Evolutionary conservation across 2,113 vertebrate species (phyloP).

Genomic region (Boleophthalmus pectinirostris): DNA sequence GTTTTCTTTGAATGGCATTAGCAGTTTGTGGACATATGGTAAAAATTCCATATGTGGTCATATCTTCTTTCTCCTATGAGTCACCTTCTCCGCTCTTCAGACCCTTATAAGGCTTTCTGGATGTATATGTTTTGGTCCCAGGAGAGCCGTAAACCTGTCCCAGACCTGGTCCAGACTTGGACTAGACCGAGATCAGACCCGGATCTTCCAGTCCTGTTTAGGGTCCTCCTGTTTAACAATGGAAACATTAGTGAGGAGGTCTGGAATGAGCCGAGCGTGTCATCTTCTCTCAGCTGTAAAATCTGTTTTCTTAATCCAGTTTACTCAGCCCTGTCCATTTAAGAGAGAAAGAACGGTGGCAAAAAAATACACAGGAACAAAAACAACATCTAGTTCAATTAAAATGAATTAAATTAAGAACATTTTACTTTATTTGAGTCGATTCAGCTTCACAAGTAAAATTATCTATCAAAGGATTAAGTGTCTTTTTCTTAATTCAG

Average conservation of each 20-base stretch:
- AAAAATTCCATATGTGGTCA: too few relatives aligned
- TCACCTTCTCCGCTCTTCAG: not conserved
- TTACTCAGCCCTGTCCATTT: not conserved
- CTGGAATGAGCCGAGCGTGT: constrained; percentile 47
- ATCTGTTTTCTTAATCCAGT: constrained; percentile 46
- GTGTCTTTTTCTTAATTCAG: too few relatives aligned
- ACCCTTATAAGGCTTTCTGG: constrained; percentile 24
- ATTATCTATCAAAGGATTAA: too few relatives aligned
- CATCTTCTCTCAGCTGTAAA: constrained; percentile 29
- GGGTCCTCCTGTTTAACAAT: constrained; percentile 52
- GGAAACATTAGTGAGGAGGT: constrained; percentile 43
- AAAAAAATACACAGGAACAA: too few relatives aligned
- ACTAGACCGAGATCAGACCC: constrained; percentile 37
- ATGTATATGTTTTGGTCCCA: constrained; percentile 30
- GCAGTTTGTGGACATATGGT: too few relatives aligned
- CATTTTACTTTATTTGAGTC: too few relatives aligned
- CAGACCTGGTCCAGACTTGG: constrained; percentile 6
- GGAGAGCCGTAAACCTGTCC: constrained; percentile 50
- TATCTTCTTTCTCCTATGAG: too few relatives aligned
- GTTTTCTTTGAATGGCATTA: too few relatives aligned
- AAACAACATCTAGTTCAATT: too few relatives aligned
- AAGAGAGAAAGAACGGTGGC: too few relatives aligned
- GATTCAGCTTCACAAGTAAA: too few relatives aligned
- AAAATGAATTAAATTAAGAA: too few relatives aligned
- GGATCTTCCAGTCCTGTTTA: constrained; percentile 24